Base-by-base conservation (phyloP, 2,797 vertebrate species). In the Simalia tracyae region DNA sequence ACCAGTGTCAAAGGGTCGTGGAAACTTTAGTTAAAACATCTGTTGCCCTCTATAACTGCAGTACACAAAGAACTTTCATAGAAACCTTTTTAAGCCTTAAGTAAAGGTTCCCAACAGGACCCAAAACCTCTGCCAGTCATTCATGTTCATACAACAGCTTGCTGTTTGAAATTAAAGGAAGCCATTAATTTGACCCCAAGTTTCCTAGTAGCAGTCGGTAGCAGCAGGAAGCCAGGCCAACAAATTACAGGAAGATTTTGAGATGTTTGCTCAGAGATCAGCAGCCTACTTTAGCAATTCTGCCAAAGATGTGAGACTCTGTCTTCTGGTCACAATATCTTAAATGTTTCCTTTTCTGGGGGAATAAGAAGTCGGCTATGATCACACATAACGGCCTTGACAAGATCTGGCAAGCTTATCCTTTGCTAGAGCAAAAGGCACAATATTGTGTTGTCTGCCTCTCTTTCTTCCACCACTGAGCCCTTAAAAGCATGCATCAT, bases 401-500 rank as follows among this genome's bases (percentile, higher is more conserved):
- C 92, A 28, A 42, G 88, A 61, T 15, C 87, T 61, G 92, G 89
- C 90, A 60, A 57, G 28, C 57, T 72, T 76, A 87, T 9, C 66
- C 15, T 64, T 5, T 12, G 91, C 42, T 36, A 87, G 84, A 87
- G 84, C 66, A 26, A 12, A 15, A 91, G 87, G 93, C 6, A 1
- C 63, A 17, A n/a, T 50, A 81, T 87, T 4, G 59, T 59, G 93
- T 68, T 54, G 92, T 94, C 88, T 7, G 86, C 11, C 31, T 64
- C 93, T 92, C 93, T 94, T 92, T 81, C 63, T 57, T 93, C 92
- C 87, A 54, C 63, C 11, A 26, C 90, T 66, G 93, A 92, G 28
- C 87, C 50, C 84, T 50, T 50, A 28, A 50, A 60, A 88, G 72
- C 66, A 2, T 1, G 28, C 24, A 90, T 91, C 42, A 85, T 94